Base-by-base conservation (phyloP, 2,888 invertebrate genomes). In the Lysandra bellargus region DNA sequence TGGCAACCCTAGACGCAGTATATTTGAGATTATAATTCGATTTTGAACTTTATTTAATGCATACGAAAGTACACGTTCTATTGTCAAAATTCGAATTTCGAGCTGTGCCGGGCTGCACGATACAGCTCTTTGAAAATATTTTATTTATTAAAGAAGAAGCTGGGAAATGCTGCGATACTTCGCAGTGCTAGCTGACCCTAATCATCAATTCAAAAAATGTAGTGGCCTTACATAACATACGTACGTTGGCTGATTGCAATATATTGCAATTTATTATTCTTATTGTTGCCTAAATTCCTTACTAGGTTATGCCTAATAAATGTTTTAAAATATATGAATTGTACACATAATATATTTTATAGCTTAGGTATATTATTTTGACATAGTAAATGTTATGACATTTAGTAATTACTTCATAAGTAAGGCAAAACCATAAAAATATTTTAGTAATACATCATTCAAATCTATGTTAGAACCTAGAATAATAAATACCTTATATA, bases 181-280 rank as follows among this genome's bases (percentile, higher is more conserved):
- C 4, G 1, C 12, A 17, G 57, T 57, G 17, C 17, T 14, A 14
- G 57, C 57, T 57, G 57, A 57, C 57, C 57, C 57, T 57, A 57
- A 17, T 0, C 9, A 61, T n/a, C 23, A 61, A 61, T 61, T 61
- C 61, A 2, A 17, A 17, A 57, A 57, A 57, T 57, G 64, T 2
- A 64, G 30, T 69, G 2, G 69, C 1, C 14, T 69, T 69, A 69
- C 69, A 69, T 33, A 69, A 33, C 30, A 33, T 12, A 33, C 14
- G 12, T 33, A 33, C 33, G 14, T 69, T 69, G 6, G 1, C 9
- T 69, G 33, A 69, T 33, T 69, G 69, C 33, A 4, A 33, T 30
- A 14, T 23, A 69, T 69, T 69, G 69, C 14, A 69, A 33, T 69
- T 69, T 69, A 69, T 64, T 69, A 69, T 69, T 33, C 14, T 69